Evolutionary conservation across 2,888 invertebrate genomes (phyloP).

Genomic region (Hypomecis punctinalis): DNA sequence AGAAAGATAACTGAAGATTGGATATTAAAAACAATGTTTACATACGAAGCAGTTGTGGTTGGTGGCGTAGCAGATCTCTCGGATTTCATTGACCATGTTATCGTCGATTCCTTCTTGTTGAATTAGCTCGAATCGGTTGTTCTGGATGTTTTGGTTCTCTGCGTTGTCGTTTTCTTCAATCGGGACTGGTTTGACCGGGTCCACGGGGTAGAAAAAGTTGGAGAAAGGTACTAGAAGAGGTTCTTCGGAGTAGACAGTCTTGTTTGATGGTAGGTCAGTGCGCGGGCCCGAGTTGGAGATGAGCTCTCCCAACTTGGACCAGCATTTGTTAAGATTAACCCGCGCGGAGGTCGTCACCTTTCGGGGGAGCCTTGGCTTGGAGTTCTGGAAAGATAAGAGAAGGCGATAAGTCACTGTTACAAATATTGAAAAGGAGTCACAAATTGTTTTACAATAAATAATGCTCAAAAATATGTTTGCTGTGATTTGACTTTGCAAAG

Average conservation of each 20-base stretch:
- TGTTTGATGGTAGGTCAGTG: conserved; percentile 78
- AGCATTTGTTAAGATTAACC: conserved; percentile 87
- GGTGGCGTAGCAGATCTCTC: conserved; percentile 81
- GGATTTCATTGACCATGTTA: conserved; percentile 85
- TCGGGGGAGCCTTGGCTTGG: conserved; percentile 84
- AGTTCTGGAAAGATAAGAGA: conserved; percentile 77
- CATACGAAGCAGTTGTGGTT: conserved; percentile 75
- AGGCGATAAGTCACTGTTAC: conserved; percentile 19
- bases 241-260: conserved; percentile 77
- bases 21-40: conserved; percentile 73
- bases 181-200: conserved; percentile 74
- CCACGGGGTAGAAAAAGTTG: conserved; percentile 73
- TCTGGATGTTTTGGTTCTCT: conserved; percentile 77
- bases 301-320: conserved; percentile 86
- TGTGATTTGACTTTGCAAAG: too few species aligned
- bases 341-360: conserved; percentile 84
- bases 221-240: conserved; percentile 74
- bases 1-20: conserved; percentile 50
- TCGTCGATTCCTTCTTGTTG: conserved; percentile 80
- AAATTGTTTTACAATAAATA: too few species aligned
- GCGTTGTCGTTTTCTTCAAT: conserved; percentile 76
- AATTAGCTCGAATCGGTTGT: conserved; percentile 74
- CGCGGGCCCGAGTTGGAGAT: conserved; percentile 77
- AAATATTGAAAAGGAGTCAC: neutral
- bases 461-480: too few species aligned